Percentiles rank a stretch among this genome's conserved stretches.
Evolutionary conservation across 2,888 invertebrate genomes (phyloP).

Genomic region (Quadroppia sp.): DNA sequence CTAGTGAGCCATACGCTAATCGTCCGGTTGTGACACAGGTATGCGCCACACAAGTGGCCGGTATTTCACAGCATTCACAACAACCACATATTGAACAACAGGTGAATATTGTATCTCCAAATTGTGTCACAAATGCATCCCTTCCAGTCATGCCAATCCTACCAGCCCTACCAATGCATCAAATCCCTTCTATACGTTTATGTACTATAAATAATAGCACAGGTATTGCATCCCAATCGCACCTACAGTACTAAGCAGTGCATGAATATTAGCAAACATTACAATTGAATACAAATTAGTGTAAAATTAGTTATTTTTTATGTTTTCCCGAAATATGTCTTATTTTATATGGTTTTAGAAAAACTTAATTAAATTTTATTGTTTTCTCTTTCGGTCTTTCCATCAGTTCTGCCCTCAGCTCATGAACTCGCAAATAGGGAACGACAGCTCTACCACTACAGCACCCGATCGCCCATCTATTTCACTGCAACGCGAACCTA

Average conservation of each 20-base stretch:
- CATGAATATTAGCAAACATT: no score
- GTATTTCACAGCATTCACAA: conserved; percentile 23
- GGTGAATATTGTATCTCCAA: conserved; percentile 34
- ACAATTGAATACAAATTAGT: no score
- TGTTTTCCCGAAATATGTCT: background rate
- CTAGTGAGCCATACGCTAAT: conserved; percentile 36
- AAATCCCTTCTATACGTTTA: conserved; percentile 40
- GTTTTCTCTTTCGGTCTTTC: background rate
- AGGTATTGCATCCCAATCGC: conserved; percentile 42
- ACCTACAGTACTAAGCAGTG: background rate
- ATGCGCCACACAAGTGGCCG: conserved; percentile 39
- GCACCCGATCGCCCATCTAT: conserved; percentile 42
- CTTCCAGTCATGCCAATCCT: background rate
- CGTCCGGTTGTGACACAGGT: conserved; percentile 41
- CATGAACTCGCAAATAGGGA: conserved; percentile 28
- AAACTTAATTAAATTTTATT: background rate
- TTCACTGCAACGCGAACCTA: conserved; percentile 39
- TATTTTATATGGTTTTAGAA: background rate
- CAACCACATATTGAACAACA: conserved; percentile 21
- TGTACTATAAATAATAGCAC: conserved; percentile 32
- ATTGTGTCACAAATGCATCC: conserved; percentile 29
- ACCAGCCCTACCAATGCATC: background rate
- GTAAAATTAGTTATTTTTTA: background rate
- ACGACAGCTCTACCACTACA: conserved; percentile 23
- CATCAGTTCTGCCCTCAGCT: conserved; percentile 29